phyloP scores from a whole-genome alignment of 2,888 invertebrate species.

The Plemyria rubiginata region DNA sequence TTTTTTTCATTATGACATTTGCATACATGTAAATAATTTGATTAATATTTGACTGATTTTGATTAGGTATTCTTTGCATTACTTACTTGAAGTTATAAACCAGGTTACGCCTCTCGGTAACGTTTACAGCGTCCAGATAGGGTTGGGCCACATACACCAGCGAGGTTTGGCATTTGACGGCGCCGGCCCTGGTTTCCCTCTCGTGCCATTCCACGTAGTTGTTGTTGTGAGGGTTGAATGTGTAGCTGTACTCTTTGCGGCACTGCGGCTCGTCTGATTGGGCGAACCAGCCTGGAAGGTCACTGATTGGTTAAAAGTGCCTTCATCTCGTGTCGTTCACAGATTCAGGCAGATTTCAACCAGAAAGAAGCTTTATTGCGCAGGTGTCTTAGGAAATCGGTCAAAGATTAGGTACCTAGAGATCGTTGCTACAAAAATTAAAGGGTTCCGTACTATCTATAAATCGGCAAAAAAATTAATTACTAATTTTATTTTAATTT shows the following conservation, averaged over 20 bases:
- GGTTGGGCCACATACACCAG: constrained; percentile 91
- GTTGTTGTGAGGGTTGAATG: constrained; percentile 86
- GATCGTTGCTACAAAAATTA: too few species aligned
- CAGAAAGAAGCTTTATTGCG: neutral
- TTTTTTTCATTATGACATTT: too few species aligned
- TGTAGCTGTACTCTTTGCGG: constrained; percentile 93
- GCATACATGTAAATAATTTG: too few species aligned
- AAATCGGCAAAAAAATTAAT: too few species aligned
- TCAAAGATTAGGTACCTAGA: neutral
- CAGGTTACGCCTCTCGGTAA: constrained; percentile 94
- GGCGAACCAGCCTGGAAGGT: constrained; percentile 89
- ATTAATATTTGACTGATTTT: too few species aligned
- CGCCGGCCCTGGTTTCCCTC: constrained; percentile 86
- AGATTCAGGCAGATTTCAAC: neutral
- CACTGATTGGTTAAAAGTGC: neutral
- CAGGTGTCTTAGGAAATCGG: neutral
- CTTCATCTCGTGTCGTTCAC: too few species aligned
- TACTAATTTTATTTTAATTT: too few species aligned
- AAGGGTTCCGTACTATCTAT: too few species aligned
- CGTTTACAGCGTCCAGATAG: constrained; percentile 92
- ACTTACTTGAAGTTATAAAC: constrained; percentile 90
- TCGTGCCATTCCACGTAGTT: constrained; percentile 95
- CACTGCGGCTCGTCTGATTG: constrained; percentile 91
- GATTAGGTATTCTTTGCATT: too few species aligned
- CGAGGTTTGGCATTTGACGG: constrained; percentile 87